Evolutionary conservation across 2,888 invertebrate species (phyloP).

Genomic region (Priocnemis perturbator): DNA sequence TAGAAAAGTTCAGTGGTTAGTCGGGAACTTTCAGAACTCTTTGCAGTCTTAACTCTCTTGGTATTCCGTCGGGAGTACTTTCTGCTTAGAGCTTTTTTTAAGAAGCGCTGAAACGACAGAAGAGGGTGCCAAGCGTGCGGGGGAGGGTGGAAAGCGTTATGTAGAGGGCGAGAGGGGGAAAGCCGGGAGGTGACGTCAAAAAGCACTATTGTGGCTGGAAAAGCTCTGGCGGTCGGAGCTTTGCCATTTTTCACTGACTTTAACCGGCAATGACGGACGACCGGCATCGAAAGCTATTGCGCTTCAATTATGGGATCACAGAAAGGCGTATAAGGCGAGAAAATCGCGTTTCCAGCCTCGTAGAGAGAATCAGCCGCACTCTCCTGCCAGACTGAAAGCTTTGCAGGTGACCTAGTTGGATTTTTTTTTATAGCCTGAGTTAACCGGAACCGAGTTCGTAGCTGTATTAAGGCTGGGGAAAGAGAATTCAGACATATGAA

Average conservation of each 20-base stretch:
- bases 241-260: constrained; percentile 7
- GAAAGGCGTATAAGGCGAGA: constrained; percentile 5
- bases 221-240: constrained; percentile 9
- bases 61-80: background rate
- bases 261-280: constrained; percentile 8
- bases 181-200: background rate
- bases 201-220: constrained; percentile 8
- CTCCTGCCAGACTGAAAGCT: background rate
- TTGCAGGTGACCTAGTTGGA: constrained; percentile 2
- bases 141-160: background rate
- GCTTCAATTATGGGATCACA: constrained; percentile 13
- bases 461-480: background rate
- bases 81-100: constrained; percentile 1
- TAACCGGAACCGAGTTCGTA: background rate
- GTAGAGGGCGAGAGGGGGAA: background rate
- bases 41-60: background rate
- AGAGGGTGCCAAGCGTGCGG: background rate
- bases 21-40: constrained; percentile 1
- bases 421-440: background rate
- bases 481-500: background rate
- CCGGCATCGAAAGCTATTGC: constrained; percentile 13
- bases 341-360: constrained; percentile 9
- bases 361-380: background rate
- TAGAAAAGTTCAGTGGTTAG: constrained; percentile 27
- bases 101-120: background rate